These are phyloP conservation scores for Pluvialis apricaria DNA, from an alignment of 2,113 vertebrate genomes.

Conservation along the genomic window DNA sequence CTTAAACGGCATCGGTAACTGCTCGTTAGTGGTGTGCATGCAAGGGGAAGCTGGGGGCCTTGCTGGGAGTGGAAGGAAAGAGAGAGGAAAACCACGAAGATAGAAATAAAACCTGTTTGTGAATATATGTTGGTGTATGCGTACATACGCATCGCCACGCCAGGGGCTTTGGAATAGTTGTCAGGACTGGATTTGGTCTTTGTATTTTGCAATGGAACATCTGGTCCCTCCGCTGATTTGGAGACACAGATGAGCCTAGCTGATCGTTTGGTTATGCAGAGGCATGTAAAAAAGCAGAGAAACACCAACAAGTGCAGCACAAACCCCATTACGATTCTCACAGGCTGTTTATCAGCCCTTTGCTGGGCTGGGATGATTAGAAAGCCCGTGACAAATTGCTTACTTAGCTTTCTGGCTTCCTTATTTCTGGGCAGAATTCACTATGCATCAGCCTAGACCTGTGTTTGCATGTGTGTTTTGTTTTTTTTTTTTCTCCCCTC, in stretches of 20 bases:
- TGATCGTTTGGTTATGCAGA: not conserved
- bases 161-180: not conserved
- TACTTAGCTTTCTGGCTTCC: not conserved
- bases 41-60: not conserved
- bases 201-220: not conserved
- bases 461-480: not conserved
- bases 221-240: fast-evolving
- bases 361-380: not conserved
- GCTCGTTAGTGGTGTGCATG: fast-evolving
- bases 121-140: fast-evolving
- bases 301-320: not conserved
- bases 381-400: not conserved
- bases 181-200: not conserved
- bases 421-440: not conserved
- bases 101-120: not conserved
- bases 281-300: not conserved
- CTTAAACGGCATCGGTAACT: not conserved
- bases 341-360: not conserved
- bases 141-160: not conserved
- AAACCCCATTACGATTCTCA: not conserved
- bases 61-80: not conserved
- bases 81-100: not conserved
- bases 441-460: not conserved
- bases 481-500: not conserved
- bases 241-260: not conserved